A percentile compares a stretch with the other conserved stretches of the same genome.
These are phyloP conservation scores for Oreonectes daqikongensis DNA, from an alignment of 2,797 vertebrate genomes.

Conservation along the genomic window DNA sequence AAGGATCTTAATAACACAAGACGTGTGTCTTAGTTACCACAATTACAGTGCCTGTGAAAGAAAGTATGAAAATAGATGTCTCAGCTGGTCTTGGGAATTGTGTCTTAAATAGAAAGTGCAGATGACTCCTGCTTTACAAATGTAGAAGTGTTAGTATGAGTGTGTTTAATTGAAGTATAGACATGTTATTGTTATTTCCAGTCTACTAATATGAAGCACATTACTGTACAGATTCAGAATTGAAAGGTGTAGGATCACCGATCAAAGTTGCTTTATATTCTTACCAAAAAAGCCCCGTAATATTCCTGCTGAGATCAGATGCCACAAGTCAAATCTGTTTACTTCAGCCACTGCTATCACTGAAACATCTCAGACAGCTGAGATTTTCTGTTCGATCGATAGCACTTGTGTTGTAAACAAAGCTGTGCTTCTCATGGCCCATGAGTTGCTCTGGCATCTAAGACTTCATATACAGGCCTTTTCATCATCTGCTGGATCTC, in stretches of 20 bases:
- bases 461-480: constrained; percentile 14
- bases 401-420: constrained; percentile 39
- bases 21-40: too few relatives aligned
- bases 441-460: constrained; percentile 19
- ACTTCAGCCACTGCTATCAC: constrained; percentile 20
- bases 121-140: background rate
- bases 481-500: constrained; percentile 26
- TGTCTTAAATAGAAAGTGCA: constrained; percentile 25
- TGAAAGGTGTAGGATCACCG: too few relatives aligned
- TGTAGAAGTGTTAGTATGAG: background rate
- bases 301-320: constrained; percentile 3
- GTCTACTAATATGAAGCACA: too few relatives aligned
- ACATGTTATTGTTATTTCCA: too few relatives aligned
- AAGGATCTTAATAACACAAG: too few relatives aligned
- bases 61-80: background rate
- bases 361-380: constrained; percentile 23
- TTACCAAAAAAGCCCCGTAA: constrained; percentile 7
- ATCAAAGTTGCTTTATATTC: background rate
- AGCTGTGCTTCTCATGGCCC: constrained; percentile 11
- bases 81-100: background rate
- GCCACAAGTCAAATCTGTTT: constrained; percentile 10
- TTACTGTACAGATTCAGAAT: too few relatives aligned
- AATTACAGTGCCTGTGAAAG: background rate
- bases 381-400: constrained; percentile 18
- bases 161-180: too few relatives aligned